Evolutionary conservation across 2,113 vertebrate species (phyloP), one percentile per base, ranked within the genome.

Genomic region (Sigmodon hispidus): DNA sequence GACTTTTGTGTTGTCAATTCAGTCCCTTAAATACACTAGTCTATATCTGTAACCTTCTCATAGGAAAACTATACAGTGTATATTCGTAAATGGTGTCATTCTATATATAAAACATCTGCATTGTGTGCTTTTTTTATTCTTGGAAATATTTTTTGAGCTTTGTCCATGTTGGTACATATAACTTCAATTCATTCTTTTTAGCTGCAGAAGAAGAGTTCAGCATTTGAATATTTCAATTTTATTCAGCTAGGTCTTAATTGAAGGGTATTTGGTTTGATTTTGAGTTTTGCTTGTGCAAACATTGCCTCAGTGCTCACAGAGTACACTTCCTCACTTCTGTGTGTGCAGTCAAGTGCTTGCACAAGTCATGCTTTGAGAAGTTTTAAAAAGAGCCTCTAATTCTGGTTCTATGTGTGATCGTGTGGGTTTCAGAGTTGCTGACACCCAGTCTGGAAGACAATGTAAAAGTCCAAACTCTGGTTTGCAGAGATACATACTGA

Each of bases 21-120:
- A 94, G 87, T 73, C 85, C 92, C 93, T 95, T 94, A 94, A 93
- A 97, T 96, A 97, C 92, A 92, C 26, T 88, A 89, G 92, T 86
- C 95, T 91, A 63, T 92, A 72, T 93, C 85, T 86, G 52, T 81
- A 93, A 93, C n/a, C 67, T 90, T 86, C 81, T 89, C 31, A 5
- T 59, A 90, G 65, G 65, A 94, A 93, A 92, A 73, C 85, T 90
- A 24, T 43, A 50, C 29, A 61, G 80, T 57, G 70, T 55, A 79
- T 59, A 0, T 95, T 93, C 96, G 86, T 96, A 97, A 97, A 97
- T 59, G 72, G 94, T 92, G 72, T 90, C 48, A 87, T 72, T 48
- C 48, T 89, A 81, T 96, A 91, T 96, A 87, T 87, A 95, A 89
- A 92, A 87, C 67, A 73, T 76, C 36, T 72, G 75, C 79, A 72